Evolutionary conservation across 2,797 vertebrate genomes (phyloP).

Genomic region (Etheostoma nigrum): DNA sequence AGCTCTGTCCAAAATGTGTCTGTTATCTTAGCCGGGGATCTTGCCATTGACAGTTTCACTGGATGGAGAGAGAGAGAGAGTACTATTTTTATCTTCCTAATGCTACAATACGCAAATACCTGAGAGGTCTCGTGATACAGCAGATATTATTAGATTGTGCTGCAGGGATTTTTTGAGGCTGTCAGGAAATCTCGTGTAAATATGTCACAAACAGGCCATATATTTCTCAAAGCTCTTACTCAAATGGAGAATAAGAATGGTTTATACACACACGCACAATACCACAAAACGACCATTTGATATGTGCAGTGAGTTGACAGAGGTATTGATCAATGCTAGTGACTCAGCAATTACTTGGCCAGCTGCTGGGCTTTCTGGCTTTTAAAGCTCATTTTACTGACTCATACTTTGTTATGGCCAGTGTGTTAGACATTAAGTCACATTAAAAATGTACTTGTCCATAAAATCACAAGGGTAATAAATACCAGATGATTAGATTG

Average conservation of each 20-base stretch:
- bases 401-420: background rate
- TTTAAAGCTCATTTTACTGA: slow-evolving; percentile 20
- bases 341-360: slow-evolving; percentile 17
- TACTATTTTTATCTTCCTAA: slow-evolving; percentile 67
- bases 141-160: slow-evolving; percentile 64
- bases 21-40: slow-evolving; percentile 11
- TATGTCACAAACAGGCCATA: background rate
- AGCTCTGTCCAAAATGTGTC: background rate
- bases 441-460: background rate
- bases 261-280: background rate
- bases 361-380: background rate
- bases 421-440: background rate
- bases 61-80: slow-evolving; percentile 32
- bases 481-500: background rate
- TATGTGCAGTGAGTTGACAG: background rate
- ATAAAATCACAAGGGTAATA: background rate
- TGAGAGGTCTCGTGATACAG: slow-evolving; percentile 58
- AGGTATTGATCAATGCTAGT: slow-evolving; percentile 12
- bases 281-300: slow-evolving; percentile 1
- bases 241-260: background rate
- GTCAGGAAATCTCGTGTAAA: slow-evolving; percentile 39
- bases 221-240: background rate
- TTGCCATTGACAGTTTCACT: slow-evolving; percentile 16
- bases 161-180: slow-evolving; percentile 46
- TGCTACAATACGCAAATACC: slow-evolving; percentile 54